phyloP scores from a whole-genome alignment of 2,888 invertebrate species.

The Cosmia trapezina region DNA sequence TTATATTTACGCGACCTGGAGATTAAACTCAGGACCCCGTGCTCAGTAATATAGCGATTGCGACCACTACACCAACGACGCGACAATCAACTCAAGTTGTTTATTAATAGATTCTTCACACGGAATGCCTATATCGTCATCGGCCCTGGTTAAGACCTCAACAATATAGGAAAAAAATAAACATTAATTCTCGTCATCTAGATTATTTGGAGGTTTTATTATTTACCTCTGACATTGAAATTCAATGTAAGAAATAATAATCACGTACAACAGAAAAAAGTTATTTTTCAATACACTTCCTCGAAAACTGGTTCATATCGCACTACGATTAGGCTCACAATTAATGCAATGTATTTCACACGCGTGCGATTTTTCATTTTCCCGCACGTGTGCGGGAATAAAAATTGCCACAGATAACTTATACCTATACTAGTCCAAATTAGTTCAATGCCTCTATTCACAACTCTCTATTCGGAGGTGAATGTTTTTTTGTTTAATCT shows the following conservation, averaged over 20 bases:
- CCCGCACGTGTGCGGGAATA: no score
- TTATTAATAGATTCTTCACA: slow-evolving; percentile 11
- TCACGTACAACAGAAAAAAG: slow-evolving; percentile 10
- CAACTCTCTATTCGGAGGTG: no score
- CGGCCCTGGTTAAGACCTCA: slow-evolving; percentile 7
- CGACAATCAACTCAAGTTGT: neutral
- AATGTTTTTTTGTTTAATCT: no score
- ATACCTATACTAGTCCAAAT: no score
- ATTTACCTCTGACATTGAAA: slow-evolving; percentile 30
- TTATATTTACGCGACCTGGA: no score
- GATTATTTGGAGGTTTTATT: slow-evolving; percentile 16
- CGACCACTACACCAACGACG: neutral
- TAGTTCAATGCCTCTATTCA: no score
- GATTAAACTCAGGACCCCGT: neutral
- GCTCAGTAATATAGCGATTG: neutral
- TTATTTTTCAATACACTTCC: no score
- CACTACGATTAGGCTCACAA: no score
- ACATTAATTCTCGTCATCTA: neutral
- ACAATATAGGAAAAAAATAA: slow-evolving; percentile 7
- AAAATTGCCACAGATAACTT: no score
- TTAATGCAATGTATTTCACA: no score
- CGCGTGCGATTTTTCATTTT: no score
- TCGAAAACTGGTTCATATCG: no score
- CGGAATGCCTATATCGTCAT: neutral
- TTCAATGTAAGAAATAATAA: slow-evolving; percentile 8